Base-by-base conservation (phyloP, 2,888 invertebrate species). In the Hypomecis atomaria region DNA sequence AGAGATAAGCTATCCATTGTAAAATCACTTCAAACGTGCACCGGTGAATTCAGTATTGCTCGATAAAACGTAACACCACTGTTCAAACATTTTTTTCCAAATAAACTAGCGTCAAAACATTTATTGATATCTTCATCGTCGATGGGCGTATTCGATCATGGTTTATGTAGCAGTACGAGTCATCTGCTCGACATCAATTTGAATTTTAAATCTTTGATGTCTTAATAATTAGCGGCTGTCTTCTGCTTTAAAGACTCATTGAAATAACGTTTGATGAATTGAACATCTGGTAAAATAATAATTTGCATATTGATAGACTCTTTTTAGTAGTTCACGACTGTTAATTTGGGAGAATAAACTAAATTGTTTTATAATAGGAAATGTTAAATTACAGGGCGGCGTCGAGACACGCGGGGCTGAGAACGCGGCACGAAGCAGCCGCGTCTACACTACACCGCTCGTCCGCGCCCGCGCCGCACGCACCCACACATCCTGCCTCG, bases 381-480 rank as follows among this genome's bases (percentile, higher is more conserved):
- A 68, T 68, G 50, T 55, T 67, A 63, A 60, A 65, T 90, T 89
- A 78, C 90, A 91, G 92, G 89, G 86, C 88, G 90, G 84, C 85
- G 86, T 78, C 87, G 90, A 81, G 86, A 82, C 83, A 84, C 87
- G 89, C 89, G 90, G 86, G 89, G 87, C 87, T 90, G 84, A 88
- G 83, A 78, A 77, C 77, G 79, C 81, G 77, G 78, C 81, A 77
- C 81, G 78, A 77, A 76, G 74, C 76, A 78, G 78, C 83, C 85
- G 84, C 82, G 79, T 81, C 86, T 58, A 74, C 91, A 91, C 87
- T 87, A 84, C 85, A 79, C 76, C 82, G 82, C 76, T 78, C 78
- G 87, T 85, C 78, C 80, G 92, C 91, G 88, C 78, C 77, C 89
- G 87, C 87, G 88, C 82, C 90, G 88, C 92, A 90, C 92, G 90